Base-by-base conservation (phyloP, 2,797 vertebrate species). In the Lepidocolaptes lacrymiger region DNA sequence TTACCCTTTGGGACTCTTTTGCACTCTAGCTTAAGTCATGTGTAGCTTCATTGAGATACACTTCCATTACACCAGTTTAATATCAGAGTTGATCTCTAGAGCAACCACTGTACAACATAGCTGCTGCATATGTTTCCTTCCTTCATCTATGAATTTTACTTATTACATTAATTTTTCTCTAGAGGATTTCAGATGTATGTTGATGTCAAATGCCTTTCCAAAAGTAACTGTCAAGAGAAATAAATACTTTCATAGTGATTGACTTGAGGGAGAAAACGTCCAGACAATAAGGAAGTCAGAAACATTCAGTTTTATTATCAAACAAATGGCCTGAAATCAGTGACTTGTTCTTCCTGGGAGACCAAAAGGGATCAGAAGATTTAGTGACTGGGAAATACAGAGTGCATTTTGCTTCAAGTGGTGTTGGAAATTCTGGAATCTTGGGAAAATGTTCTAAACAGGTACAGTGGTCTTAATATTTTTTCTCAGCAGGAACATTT, bases 171-270 rank as follows among this genome's bases (percentile, higher is more conserved):
- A 46, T n/a, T 18, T 93, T 94, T 95, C 66, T 69, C 77, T 84
- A 69, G 76, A 92, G 76, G 69, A 85, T 92, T 95, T 95, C 73
- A 81, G 62, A 79, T 74, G 14, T 34, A 32, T 19, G 26, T 78
- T 91, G 62, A 73, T 89, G 62, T 67, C 73, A 87, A 91, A 85
- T 66, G 48, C 32, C 26, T 83, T 95, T 88, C 66, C 51, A 86
- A 79, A 95, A 95, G n/a, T 20, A 44, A 37, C 49, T 91, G 85
- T 74, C 62, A 79, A 66, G 63, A 91, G 69, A 93, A 93, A 89
- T 55, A 95, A 91, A 62, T 80, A 88, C 20, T 85, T 89, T 55
- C 59, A 34, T 56, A 91, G 23, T 73, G 76, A 91, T 22, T 85
- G 79, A 86, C 75, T 93, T 59, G 22, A 14, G 28, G 32, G 39